phyloP scores from a whole-genome alignment of 2,888 invertebrate species.

The Sminthurinus aureus region DNA sequence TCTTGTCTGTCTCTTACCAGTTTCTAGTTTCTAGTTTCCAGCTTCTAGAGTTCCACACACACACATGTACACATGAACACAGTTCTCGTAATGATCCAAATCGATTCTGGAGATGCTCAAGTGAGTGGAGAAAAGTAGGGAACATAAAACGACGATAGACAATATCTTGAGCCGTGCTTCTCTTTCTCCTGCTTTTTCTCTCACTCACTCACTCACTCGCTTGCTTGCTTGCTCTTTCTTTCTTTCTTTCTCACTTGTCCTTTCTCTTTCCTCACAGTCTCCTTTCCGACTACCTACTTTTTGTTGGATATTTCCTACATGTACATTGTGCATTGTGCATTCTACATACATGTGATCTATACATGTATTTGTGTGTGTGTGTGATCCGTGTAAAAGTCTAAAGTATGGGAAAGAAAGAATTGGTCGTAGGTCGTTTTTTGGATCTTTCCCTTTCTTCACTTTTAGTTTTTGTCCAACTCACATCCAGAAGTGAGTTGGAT shows the following conservation, averaged over 20 bases:
- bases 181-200: conserved; percentile 17
- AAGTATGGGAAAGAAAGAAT: conserved; percentile 7
- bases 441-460: not conserved
- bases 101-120: conserved; percentile 44
- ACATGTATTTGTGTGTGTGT: not conserved
- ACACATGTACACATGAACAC: not conserved
- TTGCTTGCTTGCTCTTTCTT: not conserved
- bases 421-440: not conserved
- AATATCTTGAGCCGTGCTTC: conserved; percentile 40
- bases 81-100: conserved; percentile 49
- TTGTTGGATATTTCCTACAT: not conserved
- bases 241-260: not conserved
- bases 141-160: conserved; percentile 50
- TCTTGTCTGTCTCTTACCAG: not conserved
- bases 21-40: not conserved
- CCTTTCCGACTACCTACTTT: not conserved
- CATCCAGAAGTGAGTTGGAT: no score
- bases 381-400: conserved; percentile 13
- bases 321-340: not conserved
- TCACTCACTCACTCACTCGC: not conserved
- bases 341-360: not conserved
- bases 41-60: conserved; percentile 22
- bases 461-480: not conserved
- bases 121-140: conserved; percentile 46
- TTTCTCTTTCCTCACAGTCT: not conserved